Evolutionary conservation across 2,888 invertebrate genomes (phyloP), one percentile per base, ranked within the genome.

Genomic region (Ischnus inquisitorius): DNA sequence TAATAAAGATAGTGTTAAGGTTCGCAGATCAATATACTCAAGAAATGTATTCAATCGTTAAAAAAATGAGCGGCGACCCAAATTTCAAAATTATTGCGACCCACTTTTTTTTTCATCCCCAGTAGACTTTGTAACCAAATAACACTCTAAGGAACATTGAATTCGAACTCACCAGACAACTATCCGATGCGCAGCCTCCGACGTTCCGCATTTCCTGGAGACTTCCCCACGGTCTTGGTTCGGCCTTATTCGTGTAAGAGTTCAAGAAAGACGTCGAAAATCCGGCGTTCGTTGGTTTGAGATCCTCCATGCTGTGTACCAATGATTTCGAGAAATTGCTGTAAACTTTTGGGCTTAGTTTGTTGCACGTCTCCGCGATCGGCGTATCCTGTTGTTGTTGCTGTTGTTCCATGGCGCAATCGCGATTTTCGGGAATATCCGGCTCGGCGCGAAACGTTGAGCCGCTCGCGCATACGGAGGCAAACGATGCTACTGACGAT

Each of bases 271-370:
- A 85, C 39, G 87, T 82, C 12, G 87, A 84, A 79, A 88, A 92
- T 87, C 87, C 90, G 77, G 87, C 87, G 5, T 88, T 89, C 4
- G 90, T 88, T 3, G 91, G 89, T 84, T 94, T 94, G 10, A 94
- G 84, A 84, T 94, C 92, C 84, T 94, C 94, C 82, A 94, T 89
- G 82, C 94, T 94, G 83, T 94, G 94, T 43, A 91, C 92, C 43
- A 92, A 68, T 0, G 91, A 92, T 80, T 91, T 91, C 1, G 95
- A 79, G 68, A 65, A 87, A 43, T 87, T 88, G 25, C 88, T 89
- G 90, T 95, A 96, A 41, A 96, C 96, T 93, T 96, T 96, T 0
- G 96, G 96, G 89, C 96, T 96, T 16, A 96, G 93, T 90, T 96
- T 96, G 86, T 95, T 94, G 69, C 69, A 72, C 71, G 74, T 62